Evolutionary conservation across 2,888 invertebrate genomes (phyloP).

Genomic region (Andrena praecox): DNA sequence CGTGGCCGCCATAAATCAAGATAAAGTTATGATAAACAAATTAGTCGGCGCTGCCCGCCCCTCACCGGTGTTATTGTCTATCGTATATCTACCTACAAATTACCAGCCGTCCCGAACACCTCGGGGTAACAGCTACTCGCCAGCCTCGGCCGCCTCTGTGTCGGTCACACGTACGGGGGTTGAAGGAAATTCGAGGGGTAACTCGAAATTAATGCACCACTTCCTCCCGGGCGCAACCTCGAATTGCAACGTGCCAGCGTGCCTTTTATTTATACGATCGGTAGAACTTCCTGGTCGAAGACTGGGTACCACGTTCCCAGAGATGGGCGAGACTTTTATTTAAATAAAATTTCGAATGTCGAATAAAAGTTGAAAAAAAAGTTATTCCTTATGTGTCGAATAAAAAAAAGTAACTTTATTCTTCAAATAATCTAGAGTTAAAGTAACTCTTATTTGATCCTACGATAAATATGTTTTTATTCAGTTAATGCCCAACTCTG

Average conservation of each 20-base stretch:
- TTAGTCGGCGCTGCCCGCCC: slow-evolving; percentile 75
- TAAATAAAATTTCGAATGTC: no score
- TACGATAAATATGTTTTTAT: no score
- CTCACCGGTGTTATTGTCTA: slow-evolving; percentile 75
- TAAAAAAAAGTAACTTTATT: no score
- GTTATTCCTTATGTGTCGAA: no score
- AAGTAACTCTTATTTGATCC: no score
- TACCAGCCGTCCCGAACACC: slow-evolving; percentile 78
- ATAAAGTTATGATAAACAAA: slow-evolving; percentile 82
- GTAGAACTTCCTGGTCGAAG: slow-evolving; percentile 2
- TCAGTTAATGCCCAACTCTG: no score
- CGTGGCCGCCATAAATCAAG: slow-evolving; percentile 75
- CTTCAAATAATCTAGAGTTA: no score
- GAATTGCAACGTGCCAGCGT: slow-evolving; percentile 56
- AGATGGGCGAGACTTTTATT: not conserved
- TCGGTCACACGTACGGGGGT: slow-evolving; percentile 73
- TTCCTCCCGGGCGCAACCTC: slow-evolving; percentile 75
- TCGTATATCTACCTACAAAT: slow-evolving; percentile 82
- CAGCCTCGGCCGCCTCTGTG: slow-evolving; percentile 59
- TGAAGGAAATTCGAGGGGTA: slow-evolving; percentile 78
- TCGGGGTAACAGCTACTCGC: slow-evolving; percentile 74
- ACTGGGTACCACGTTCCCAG: not conserved
- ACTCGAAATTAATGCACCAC: slow-evolving; percentile 82
- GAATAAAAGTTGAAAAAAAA: no score
- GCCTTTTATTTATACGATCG: slow-evolving; percentile 60